A percentile compares a stretch with the other conserved stretches of the same genome.
Evolutionary conservation across 2,113 vertebrate species (phyloP).

Genomic region (Sisor rabdophorus): DNA sequence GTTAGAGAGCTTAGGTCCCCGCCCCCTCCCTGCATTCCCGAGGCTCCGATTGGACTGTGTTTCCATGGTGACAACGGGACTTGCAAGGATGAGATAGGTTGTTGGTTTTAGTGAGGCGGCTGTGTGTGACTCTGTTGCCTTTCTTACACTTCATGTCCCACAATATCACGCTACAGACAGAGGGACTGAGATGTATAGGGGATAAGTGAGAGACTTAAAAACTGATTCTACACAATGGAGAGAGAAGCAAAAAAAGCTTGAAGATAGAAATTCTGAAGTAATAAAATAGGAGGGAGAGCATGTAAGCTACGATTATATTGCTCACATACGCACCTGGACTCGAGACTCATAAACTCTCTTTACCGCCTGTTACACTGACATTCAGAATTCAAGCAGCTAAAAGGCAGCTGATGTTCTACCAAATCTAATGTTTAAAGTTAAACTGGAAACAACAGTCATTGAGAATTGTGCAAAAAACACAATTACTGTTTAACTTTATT

Average conservation of each 20-base stretch:
- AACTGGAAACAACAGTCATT: not conserved
- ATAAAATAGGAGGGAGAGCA: constrained; percentile 1
- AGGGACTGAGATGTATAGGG: not conserved
- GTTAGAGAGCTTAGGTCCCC: constrained; percentile 42
- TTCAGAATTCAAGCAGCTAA: not conserved
- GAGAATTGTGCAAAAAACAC: not conserved
- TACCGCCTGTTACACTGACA: not conserved
- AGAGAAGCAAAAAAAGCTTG: constrained; percentile 7
- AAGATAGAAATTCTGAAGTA: not conserved
- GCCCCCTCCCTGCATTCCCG: constrained; percentile 42
- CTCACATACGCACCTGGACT: not conserved
- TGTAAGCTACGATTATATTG: not conserved
- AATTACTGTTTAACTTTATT: not conserved
- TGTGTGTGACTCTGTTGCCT: constrained; percentile 42
- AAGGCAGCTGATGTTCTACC: not conserved
- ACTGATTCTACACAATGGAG: constrained; percentile 14
- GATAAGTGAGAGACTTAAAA: constrained; percentile 11
- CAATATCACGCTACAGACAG: constrained; percentile 31
- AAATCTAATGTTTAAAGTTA: not conserved
- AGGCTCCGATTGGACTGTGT: constrained; percentile 51
- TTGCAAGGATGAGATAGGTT: constrained; percentile 30
- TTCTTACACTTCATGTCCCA: constrained; percentile 37
- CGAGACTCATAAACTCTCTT: not conserved
- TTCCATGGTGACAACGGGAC: constrained; percentile 50
- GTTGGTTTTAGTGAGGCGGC: constrained; percentile 43